Conservation (phyloP, 2,797 vertebrate species). For the Anas capensis region DNA sequence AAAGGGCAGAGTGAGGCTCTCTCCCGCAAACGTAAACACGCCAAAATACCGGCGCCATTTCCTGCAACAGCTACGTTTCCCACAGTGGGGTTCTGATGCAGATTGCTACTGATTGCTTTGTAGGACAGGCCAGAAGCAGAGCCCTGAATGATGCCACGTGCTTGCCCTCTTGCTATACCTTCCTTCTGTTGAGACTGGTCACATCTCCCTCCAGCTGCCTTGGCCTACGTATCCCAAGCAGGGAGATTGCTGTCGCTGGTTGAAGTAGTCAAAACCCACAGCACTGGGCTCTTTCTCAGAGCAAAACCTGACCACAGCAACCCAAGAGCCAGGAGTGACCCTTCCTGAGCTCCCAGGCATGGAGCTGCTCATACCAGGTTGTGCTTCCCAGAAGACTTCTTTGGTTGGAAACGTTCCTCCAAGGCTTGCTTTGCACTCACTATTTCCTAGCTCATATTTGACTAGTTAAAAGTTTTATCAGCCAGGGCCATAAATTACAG, state of each 20-base stretch:
- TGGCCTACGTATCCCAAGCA: background rate
- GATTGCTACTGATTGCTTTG: background rate
- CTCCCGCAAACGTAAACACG: background rate
- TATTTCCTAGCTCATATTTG: conserved; percentile 50
- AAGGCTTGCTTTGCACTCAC: background rate
- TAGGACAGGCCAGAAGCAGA: background rate
- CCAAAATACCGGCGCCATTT: background rate
- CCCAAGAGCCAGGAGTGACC: background rate
- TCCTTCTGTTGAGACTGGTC: background rate
- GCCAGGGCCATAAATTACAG: conserved; percentile 70
- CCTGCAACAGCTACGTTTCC: background rate
- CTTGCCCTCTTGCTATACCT: background rate
- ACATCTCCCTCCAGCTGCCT: background rate
- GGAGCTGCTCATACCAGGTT: background rate
- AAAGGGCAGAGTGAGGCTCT: background rate
- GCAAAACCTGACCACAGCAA: background rate
- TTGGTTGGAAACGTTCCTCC: background rate
- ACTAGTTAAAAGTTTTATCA: conserved; percentile 71
- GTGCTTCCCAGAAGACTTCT: background rate
- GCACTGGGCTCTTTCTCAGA: background rate
- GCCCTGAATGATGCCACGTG: fast-evolving
- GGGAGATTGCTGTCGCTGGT: background rate
- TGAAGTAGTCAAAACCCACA: background rate
- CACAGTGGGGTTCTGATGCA: background rate
- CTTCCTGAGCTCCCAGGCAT: background rate